A percentile compares a stretch with the other conserved stretches of the same genome.
phyloP scores from a whole-genome alignment of 92 coral and sea anemone genomes.

The Montipora capitata region DNA sequence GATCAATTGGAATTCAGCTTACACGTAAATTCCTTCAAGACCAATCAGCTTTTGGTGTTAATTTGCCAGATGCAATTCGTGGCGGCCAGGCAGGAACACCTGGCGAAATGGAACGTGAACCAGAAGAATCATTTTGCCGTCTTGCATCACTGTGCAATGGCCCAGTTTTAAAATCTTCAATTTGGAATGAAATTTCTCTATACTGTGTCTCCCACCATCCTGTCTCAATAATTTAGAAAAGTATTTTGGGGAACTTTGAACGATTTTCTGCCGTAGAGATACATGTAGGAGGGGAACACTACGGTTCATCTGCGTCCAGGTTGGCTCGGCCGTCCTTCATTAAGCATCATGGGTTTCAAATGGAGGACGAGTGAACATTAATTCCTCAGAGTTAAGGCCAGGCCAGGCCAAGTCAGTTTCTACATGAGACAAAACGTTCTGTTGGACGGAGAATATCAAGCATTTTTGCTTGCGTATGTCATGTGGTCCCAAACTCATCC shows the following conservation, averaged over 20 bases:
- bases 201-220: constrained; percentile 25
- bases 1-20: neutral
- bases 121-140: neutral
- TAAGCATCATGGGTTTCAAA: constrained; percentile 61
- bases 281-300: constrained; percentile 58
- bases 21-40: constrained; percentile 50
- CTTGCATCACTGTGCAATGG: constrained; percentile 34
- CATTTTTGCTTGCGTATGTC: constrained; percentile 56
- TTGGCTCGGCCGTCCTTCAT: constrained; percentile 48
- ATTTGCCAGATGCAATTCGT: constrained; percentile 18
- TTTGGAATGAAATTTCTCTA: constrained; percentile 6
- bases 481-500: constrained; percentile 60
- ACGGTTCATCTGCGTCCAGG: constrained; percentile 45
- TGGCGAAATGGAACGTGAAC: neutral
- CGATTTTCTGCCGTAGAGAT: constrained; percentile 19
- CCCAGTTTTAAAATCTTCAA: constrained; percentile 9
- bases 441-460: constrained; percentile 33
- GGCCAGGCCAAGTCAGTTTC: constrained; percentile 61
- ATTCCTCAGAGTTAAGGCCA: constrained; percentile 47
- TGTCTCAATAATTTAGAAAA: neutral
- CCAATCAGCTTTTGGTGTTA: constrained; percentile 31
- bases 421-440: constrained; percentile 54
- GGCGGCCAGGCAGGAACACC: constrained; percentile 20
- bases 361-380: constrained; percentile 40
- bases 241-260: constrained; percentile 20